A percentile compares a stretch with the other conserved stretches of the same genome.
These are phyloP conservation scores for Embidobia sp. DNA, from an alignment of 2,888 invertebrate species.

Conservation along the genomic window DNA sequence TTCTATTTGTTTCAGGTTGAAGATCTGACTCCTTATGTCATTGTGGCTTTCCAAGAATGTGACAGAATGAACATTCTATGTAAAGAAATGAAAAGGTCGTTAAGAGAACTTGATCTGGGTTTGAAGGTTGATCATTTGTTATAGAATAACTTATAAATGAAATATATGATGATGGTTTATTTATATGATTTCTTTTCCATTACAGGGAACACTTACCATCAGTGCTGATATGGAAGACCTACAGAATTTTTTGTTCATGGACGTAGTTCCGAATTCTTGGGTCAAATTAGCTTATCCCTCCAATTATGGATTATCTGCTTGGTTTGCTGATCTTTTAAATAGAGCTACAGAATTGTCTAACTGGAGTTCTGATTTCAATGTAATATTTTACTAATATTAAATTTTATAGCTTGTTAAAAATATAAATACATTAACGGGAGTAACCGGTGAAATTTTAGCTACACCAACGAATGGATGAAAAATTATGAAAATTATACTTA, in stretches of 20 bases:
- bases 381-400: constrained; percentile 73
- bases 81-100: constrained; percentile 89
- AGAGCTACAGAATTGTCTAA: constrained; percentile 91
- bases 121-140: constrained; percentile 85
- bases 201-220: constrained; percentile 94
- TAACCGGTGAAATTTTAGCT: no score
- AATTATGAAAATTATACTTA: no score
- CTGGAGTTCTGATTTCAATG: constrained; percentile 94
- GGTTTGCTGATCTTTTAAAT: constrained; percentile 93
- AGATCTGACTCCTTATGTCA: constrained; percentile 94
- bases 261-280: constrained; percentile 94
- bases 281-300: constrained; percentile 94
- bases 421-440: no score
- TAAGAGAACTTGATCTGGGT: constrained; percentile 93
- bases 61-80: constrained; percentile 96
- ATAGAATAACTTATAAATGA: no score
- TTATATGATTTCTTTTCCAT: background rate
- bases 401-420: no score
- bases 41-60: constrained; percentile 96
- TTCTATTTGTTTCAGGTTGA: constrained; percentile 82
- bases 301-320: constrained; percentile 89
- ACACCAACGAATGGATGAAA: no score
- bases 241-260: constrained; percentile 93
- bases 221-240: constrained; percentile 95
- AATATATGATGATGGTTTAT: no score